Evolutionary conservation across 1,140 invertebrate genomes (phyloP), one percentile per base, ranked within the genome.

Genomic region (Hirudo medicinalis): DNA sequence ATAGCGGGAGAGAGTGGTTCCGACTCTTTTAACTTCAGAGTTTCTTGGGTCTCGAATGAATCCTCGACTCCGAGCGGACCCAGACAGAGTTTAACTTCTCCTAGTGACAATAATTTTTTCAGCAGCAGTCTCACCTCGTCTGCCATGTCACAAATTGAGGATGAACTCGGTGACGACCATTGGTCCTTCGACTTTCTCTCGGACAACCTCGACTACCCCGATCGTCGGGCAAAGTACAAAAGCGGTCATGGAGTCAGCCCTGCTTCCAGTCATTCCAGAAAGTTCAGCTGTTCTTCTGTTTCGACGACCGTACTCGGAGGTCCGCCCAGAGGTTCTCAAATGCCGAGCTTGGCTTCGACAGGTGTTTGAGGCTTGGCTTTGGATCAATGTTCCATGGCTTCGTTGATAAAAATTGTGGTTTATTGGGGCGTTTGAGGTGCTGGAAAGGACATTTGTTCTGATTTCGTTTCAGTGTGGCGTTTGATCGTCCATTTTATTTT

Each of bases 71-170:
- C 57, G 29, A 70, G 69, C 43, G 40, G 69, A 54, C 69, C 69
- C 29, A 53, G 49, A n/a, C 69, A 70, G 43, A 70, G 69, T 32
- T 25, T 70, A 13, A 70, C 69, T 6, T 70, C 69, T 53, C 69
- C 69, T 8, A 70, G 69, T 22, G 69, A 70, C 9, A 70, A 70
- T 40, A 49, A 53, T n/a, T 70, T 70, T 49, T 25, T 63, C 22
- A 63, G 57, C 29, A 70, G 69, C 43, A 70, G 69, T 27, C 40
- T 70, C 5, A 70, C 69, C 15, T 70, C 69, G n/a, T 70, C 69
- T 22, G 53, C 53, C 13, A 70, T 70, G 32, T 70, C 69, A 0
- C 32, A 70, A 49, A 49, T 53, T 1, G n/a, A 53, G 20, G 67
- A 32, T 13, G 69, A 36, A n/a, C n/a, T 25, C 9, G 40, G 19